Conservation (phyloP, 2,113 vertebrate species). For the Microtus richardsoni region DNA sequence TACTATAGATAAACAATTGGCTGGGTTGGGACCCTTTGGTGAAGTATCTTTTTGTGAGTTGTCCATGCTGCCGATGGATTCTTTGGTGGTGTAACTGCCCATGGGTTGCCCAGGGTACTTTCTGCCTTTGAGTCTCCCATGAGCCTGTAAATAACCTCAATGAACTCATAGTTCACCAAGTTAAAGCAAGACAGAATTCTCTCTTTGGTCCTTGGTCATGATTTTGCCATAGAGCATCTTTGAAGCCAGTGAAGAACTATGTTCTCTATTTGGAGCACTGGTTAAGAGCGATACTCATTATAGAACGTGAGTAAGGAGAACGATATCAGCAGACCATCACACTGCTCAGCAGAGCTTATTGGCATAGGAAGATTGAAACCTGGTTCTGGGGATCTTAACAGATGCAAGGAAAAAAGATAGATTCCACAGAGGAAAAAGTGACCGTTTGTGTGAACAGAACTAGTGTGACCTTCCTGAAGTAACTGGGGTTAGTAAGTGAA, state of each 20-base stretch:
- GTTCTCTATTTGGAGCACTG: neutral
- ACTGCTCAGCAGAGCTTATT: neutral
- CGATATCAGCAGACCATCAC: neutral
- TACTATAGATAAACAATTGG: neutral
- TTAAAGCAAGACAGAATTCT: neutral
- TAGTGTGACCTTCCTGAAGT: conserved; percentile 47
- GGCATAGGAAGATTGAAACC: neutral
- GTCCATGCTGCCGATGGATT: too few relatives aligned
- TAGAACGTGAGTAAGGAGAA: neutral
- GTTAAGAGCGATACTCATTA: neutral
- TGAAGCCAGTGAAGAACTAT: neutral
- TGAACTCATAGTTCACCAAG: neutral
- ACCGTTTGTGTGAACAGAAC: neutral
- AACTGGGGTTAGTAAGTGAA: conserved; percentile 29
- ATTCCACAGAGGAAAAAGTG: neutral
- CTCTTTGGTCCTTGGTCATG: neutral
- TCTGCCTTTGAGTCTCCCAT: neutral
- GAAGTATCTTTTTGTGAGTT: neutral
- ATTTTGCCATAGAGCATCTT: neutral
- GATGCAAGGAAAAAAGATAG: neutral
- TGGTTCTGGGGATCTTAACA: neutral
- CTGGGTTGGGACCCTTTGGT: neutral
- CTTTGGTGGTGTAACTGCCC: neutral
- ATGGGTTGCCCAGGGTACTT: neutral
- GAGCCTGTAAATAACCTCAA: neutral